Evolutionary conservation across 23 tunicate genomes (phyloP).

Genomic region (Phallusia fumigata): DNA sequence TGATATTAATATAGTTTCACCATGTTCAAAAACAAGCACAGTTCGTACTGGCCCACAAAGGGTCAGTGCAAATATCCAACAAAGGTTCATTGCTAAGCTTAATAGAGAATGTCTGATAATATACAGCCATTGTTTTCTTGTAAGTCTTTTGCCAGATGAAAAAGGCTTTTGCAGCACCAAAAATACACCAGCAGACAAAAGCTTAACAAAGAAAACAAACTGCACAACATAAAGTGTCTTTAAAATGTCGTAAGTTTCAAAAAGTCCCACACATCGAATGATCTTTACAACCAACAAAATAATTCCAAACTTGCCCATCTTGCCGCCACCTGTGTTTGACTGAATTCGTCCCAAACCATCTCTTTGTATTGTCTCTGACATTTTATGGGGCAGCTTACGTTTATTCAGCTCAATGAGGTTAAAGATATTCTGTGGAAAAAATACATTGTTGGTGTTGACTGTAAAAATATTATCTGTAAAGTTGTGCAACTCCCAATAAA

Average conservation of each 20-base stretch:
- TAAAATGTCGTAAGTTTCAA: slow-evolving; percentile 74
- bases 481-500: no score
- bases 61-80: slow-evolving; percentile 70
- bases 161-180: slow-evolving; percentile 68
- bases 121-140: slow-evolving; percentile 47
- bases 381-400: background rate
- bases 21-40: slow-evolving; percentile 78
- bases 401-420: no score
- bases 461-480: no score
- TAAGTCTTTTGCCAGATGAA: slow-evolving; percentile 34
- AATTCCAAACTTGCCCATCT: slow-evolving; percentile 64
- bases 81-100: slow-evolving; percentile 39
- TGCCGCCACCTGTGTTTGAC: slow-evolving; percentile 19
- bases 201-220: slow-evolving; percentile 69
- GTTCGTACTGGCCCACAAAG: slow-evolving; percentile 94
- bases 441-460: no score
- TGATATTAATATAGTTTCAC: slow-evolving; percentile 58
- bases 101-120: slow-evolving; percentile 55
- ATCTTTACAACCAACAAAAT: slow-evolving; percentile 51
- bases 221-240: slow-evolving; percentile 39
- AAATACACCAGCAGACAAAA: slow-evolving; percentile 48
- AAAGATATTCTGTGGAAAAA: no score
- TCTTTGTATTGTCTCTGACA: slow-evolving; percentile 38
- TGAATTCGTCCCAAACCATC: slow-evolving; percentile 51
- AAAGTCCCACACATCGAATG: slow-evolving; percentile 67